Conservation (phyloP, 1,140 invertebrate genomes). For the Pseudomyrmex dendroicus region DNA sequence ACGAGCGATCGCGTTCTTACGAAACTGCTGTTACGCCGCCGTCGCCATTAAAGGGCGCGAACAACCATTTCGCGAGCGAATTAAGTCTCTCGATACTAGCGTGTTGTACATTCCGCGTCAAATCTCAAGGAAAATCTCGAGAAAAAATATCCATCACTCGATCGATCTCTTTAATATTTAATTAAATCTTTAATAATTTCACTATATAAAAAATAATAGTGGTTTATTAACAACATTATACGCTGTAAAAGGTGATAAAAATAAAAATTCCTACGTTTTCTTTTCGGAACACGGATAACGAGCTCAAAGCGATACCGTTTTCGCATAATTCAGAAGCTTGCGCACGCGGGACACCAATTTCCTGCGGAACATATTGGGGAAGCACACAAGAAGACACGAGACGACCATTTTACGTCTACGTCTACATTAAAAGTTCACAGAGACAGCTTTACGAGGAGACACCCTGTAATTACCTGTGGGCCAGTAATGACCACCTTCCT, state of each 20-base stretch:
- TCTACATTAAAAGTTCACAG: constrained; percentile 60
- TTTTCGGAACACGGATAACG: background rate
- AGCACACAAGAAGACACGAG: constrained; percentile 19
- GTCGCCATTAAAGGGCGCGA: constrained; percentile 36
- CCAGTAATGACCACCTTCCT: constrained; percentile 23
- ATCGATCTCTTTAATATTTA: background rate
- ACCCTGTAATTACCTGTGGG: constrained; percentile 51
- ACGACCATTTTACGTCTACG: constrained; percentile 30
- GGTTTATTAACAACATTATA: no score
- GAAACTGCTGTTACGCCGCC: constrained; percentile 44
- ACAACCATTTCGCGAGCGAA: constrained; percentile 38
- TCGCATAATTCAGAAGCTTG: constrained; percentile 31
- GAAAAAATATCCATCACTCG: no score
- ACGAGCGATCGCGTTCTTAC: constrained; percentile 41
- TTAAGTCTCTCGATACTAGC: constrained; percentile 31
- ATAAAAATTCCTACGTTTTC: background rate
- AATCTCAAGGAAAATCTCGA: background rate
- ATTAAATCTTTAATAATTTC: background rate
- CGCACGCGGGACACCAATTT: constrained; percentile 30
- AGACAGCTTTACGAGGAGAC: constrained; percentile 50
- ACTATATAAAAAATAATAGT: background rate
- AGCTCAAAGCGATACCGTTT: constrained; percentile 14
- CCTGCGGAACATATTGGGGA: constrained; percentile 42
- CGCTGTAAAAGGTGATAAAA: no score
- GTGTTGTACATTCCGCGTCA: constrained; percentile 6